Evolutionary conservation across 30 jellyfish, hydroid and myxozoan genomes (phyloP).

Genomic region (Mastigias papua): DNA sequence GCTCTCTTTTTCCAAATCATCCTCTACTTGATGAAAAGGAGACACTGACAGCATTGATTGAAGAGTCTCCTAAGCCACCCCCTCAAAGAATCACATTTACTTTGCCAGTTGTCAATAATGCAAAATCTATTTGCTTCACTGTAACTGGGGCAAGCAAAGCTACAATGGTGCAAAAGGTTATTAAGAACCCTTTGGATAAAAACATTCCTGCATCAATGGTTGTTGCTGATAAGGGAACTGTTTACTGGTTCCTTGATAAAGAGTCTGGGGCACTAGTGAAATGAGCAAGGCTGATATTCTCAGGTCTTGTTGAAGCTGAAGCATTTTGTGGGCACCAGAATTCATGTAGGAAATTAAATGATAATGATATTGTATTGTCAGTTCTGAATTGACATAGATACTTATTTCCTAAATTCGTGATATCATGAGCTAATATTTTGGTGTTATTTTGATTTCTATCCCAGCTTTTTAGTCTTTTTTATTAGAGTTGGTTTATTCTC

Average conservation of each 20-base stretch:
- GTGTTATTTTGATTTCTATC: no score
- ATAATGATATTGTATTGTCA: no score
- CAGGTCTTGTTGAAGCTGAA: not conserved
- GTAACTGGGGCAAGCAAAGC: slow-evolving; percentile 95
- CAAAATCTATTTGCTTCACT: slow-evolving; percentile 76
- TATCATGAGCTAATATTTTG: no score
- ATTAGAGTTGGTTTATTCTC: no score
- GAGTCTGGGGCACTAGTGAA: slow-evolving; percentile 65
- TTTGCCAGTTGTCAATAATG: slow-evolving; percentile 82
- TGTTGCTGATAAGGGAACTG: slow-evolving; percentile 40
- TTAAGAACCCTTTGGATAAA: slow-evolving; percentile 46
- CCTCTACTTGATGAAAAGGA: slow-evolving; percentile 73
- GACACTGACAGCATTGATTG: slow-evolving; percentile 71
- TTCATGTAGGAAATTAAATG: no score
- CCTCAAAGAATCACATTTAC: slow-evolving; percentile 91
- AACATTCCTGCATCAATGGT: slow-evolving; percentile 93
- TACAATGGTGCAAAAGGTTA: slow-evolving; percentile 68
- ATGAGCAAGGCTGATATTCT: not conserved
- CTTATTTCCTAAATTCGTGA: no score
- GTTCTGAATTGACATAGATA: no score
- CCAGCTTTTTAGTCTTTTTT: no score
- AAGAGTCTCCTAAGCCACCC: slow-evolving; percentile 97
- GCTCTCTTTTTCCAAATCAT: slow-evolving; percentile 94
- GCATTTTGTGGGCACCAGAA: not conserved
- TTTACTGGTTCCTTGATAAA: slow-evolving; percentile 90